Conservation (phyloP, 2,113 vertebrate genomes). For the human region DNA sequence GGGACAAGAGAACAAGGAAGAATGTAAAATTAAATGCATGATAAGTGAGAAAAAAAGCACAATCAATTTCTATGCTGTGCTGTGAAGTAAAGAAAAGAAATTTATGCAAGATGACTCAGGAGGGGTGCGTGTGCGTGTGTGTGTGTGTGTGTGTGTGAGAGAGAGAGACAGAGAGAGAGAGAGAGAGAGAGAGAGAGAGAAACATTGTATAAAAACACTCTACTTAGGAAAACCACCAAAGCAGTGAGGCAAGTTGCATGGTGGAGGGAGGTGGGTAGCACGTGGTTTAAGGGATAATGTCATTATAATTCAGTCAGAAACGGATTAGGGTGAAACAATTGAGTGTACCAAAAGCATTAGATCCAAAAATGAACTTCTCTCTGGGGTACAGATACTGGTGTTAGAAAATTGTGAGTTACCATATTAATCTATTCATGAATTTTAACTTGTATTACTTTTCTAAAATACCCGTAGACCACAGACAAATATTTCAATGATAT, state of each 20-base stretch:
- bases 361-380: background rate
- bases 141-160: rapidly evolving
- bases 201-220: background rate
- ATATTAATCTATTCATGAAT: background rate
- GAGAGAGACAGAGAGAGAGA: no score
- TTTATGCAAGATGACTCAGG: background rate
- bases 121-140: background rate
- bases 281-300: background rate
- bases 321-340: background rate
- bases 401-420: background rate
- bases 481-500: background rate
- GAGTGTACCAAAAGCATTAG: background rate
- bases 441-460: background rate
- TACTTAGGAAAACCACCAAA: background rate
- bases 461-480: background rate
- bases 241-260: no score
- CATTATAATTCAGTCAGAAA: background rate
- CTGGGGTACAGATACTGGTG: background rate
- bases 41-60: background rate
- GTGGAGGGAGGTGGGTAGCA: no score
- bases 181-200: no score
- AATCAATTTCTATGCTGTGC: background rate
- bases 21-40: background rate
- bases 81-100: background rate
- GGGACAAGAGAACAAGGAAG: background rate